phyloP scores from a whole-genome alignment of 2,113 vertebrate genomes.

The Henicopernis longicauda region DNA sequence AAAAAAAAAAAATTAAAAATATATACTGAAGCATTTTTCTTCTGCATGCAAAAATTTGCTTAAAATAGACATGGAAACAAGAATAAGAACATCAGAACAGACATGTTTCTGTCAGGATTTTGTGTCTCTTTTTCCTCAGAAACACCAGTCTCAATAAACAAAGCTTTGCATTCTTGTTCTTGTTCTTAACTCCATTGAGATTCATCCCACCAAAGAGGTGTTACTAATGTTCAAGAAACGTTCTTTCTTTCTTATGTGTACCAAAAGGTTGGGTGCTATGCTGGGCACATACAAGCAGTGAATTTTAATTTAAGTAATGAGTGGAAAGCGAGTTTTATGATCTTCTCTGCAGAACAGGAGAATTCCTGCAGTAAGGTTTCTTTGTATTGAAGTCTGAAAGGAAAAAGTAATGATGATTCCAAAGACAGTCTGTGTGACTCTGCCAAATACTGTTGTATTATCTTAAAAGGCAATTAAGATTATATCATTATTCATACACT shows the following conservation, averaged over 20 bases:
- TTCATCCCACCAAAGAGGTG: not conserved
- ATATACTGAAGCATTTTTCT: not conserved
- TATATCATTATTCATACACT: not conserved
- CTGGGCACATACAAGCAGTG: not conserved
- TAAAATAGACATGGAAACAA: not conserved
- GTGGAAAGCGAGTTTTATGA: not conserved
- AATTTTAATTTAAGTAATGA: slow-evolving; percentile 59
- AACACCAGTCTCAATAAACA: not conserved
- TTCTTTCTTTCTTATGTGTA: slow-evolving; percentile 2
- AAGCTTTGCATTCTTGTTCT: not conserved
- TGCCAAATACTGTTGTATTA: not conserved
- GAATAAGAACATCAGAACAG: not conserved
- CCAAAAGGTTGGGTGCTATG: not conserved
- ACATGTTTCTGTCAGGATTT: not conserved
- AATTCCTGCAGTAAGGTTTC: not conserved
- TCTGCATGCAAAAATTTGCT: not conserved
- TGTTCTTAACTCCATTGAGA: not conserved
- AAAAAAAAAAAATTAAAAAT: not conserved
- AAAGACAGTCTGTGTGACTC: not conserved
- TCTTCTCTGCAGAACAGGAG: not conserved
- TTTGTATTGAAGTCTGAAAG: not conserved
- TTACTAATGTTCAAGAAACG: slow-evolving; percentile 43
- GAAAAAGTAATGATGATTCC: not conserved
- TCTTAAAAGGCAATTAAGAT: not conserved
- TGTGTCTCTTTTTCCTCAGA: not conserved